Evolutionary conservation across 2,888 invertebrate species (phyloP), one percentile per base, ranked within the genome.

Genomic region (Strigamia crassipes): DNA sequence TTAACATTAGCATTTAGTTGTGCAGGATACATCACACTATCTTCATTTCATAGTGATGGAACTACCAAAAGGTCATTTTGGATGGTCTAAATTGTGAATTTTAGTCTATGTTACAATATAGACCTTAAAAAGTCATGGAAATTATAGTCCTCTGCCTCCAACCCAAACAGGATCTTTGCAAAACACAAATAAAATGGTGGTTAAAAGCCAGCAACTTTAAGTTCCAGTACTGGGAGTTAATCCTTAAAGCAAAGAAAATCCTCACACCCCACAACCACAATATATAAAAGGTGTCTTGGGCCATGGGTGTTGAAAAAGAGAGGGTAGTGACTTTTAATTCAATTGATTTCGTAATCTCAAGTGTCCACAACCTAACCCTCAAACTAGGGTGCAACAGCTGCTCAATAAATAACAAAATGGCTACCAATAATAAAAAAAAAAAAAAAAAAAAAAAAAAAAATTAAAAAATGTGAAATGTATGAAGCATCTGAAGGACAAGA

Each of bases 181-280:
- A 34, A 34, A 34, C 34, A 3, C 6, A 34, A 34, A 34, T 34
- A 34, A 34, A 34, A 34, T 51, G 4, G 13, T 13, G 51, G 15
- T 51, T 51, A 51, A 13, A 51, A 51, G n/a, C 51, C 4, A 51
- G 10, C 51, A 51, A 3, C 15, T 51, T n/a, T n/a, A 51, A 51
- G 51, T 51, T 51, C 51, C 51, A 51, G n/a, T 51, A n/a, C 51
- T n/a, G 51, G 51, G n/a, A 51, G 51, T 51, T 51, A 51, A 51
- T 51, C 51, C 51, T 51, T 51, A 51, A 51, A 51, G 51, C n/a
- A 51, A 51, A 51, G 51, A 51, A 51, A 51, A 51, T n/a, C 51
- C 51, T n/a, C 51, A 13, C 51, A 51, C 51, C 51, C 51, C 34
- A 34, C 3, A 51, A 51, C 51, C 51, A 51, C 51, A 51, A 51